phyloP scores from a whole-genome alignment of 1,140 invertebrate genomes.

The Sycobia sp. region DNA sequence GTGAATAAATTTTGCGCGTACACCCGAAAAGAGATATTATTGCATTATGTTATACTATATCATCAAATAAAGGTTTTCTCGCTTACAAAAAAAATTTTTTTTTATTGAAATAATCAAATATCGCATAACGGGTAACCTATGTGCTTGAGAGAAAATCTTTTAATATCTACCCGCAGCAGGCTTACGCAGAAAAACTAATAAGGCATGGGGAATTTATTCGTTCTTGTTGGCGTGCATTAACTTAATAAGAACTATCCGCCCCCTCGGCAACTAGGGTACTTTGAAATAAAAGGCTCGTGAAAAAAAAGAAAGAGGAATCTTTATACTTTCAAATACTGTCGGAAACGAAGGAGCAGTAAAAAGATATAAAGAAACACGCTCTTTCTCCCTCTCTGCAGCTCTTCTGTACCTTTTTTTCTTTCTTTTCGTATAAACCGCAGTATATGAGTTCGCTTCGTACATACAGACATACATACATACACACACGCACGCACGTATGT shows the following conservation, averaged over 20 bases:
- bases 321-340: not conserved
- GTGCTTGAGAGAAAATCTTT: no score
- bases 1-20: no score
- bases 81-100: no score
- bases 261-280: not conserved
- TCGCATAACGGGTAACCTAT: no score
- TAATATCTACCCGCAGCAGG: no score
- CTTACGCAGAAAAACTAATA: no score
- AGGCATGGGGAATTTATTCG: slow-evolving; percentile 15
- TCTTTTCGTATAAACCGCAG: not conserved
- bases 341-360: not conserved
- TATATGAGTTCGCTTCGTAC: no score
- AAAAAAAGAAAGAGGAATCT: slow-evolving; percentile 7
- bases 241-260: not conserved
- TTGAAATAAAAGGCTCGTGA: slow-evolving; percentile 1
- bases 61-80: no score
- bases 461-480: no score
- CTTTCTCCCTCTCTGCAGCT: not conserved
- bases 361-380: not conserved
- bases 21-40: no score
- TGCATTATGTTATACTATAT: no score
- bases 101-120: no score
- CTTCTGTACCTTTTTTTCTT: not conserved
- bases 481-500: not conserved
- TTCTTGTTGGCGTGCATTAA: slow-evolving; percentile 8